phyloP scores from a whole-genome alignment of 2,797 vertebrate genomes.

The Telmatherina bonti region DNA sequence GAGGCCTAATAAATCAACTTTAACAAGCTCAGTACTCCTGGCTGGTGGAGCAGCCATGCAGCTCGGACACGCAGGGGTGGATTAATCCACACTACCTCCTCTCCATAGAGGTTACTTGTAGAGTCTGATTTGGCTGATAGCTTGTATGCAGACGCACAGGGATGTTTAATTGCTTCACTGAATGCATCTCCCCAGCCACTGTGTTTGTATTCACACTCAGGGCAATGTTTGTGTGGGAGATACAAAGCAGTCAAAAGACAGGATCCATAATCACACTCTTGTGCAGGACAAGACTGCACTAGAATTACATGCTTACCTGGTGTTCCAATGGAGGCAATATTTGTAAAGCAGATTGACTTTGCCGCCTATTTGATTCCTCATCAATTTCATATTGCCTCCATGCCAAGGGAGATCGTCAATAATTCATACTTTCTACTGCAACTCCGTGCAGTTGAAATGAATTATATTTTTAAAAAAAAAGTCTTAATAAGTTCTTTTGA shows the following conservation, averaged over 20 bases:
- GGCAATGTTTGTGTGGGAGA: slow-evolving; percentile 66
- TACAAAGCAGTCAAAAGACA: slow-evolving; percentile 66
- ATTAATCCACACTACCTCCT: slow-evolving; percentile 78
- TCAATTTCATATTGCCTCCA: slow-evolving; percentile 74
- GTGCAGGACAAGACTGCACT: slow-evolving; percentile 64
- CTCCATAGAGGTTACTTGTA: slow-evolving; percentile 81
- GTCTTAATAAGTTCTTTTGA: slow-evolving; percentile 56
- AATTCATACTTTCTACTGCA: slow-evolving; percentile 71
- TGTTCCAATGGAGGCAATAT: slow-evolving; percentile 73
- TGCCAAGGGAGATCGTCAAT: slow-evolving; percentile 74
- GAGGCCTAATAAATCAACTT: slow-evolving; percentile 87
- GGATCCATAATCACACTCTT: slow-evolving; percentile 74
- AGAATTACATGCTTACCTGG: slow-evolving; percentile 80
- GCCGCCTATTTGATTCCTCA: slow-evolving; percentile 74
- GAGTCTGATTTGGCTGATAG: slow-evolving; percentile 80
- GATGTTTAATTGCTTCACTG: slow-evolving; percentile 83
- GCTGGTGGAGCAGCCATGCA: slow-evolving; percentile 74
- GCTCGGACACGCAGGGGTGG: slow-evolving; percentile 71
- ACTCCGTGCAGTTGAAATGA: slow-evolving; percentile 67
- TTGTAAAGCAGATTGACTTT: slow-evolving; percentile 75
- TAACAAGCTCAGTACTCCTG: slow-evolving; percentile 83
- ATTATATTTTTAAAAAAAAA: slow-evolving; percentile 54
- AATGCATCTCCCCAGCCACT: slow-evolving; percentile 73
- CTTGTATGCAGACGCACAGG: slow-evolving; percentile 76
- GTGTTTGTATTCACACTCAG: slow-evolving; percentile 68